phyloP scores from a whole-genome alignment of 2,797 vertebrate genomes.

The Fundulus diaphanus region DNA sequence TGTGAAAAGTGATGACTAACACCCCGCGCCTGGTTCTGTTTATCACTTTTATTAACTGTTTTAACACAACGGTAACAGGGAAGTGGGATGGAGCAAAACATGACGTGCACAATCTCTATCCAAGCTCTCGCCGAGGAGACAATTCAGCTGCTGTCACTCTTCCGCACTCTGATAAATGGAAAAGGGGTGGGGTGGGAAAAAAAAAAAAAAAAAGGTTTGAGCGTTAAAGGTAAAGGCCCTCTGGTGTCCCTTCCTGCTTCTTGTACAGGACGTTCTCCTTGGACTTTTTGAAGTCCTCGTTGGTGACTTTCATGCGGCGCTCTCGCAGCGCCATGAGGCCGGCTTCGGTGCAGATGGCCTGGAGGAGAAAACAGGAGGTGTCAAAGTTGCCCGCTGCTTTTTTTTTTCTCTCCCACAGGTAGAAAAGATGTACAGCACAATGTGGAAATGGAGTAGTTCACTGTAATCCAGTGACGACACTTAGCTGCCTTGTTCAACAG shows the following conservation, averaged over 20 bases:
- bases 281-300: slow-evolving; percentile 99
- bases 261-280: slow-evolving; percentile 99
- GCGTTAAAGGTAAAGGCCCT: slow-evolving; percentile 94
- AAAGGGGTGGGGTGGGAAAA: neutral
- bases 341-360: slow-evolving; percentile 99
- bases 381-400: neutral
- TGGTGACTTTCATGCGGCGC: slow-evolving; percentile 98
- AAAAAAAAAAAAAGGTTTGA: slow-evolving; percentile 16
- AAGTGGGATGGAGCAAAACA: slow-evolving; percentile 43
- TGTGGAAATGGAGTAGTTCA: neutral
- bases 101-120: slow-evolving; percentile 76
- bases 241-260: slow-evolving; percentile 98
- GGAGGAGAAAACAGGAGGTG: slow-evolving; percentile 25
- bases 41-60: slow-evolving; percentile 75
- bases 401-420: neutral
- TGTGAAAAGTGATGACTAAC: slow-evolving; percentile 14
- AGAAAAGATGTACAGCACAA: neutral
- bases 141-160: slow-evolving; percentile 30
- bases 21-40: neutral
- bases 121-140: slow-evolving; percentile 55
- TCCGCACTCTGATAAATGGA: slow-evolving; percentile 42
- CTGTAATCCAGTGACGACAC: too few relatives aligned
- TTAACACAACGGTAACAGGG: slow-evolving; percentile 68
- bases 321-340: slow-evolving; percentile 96
- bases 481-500: neutral